Evolutionary conservation across 2,113 vertebrate genomes (phyloP), one percentile per base, ranked within the genome.

Genomic region (Corydoras sp.): DNA sequence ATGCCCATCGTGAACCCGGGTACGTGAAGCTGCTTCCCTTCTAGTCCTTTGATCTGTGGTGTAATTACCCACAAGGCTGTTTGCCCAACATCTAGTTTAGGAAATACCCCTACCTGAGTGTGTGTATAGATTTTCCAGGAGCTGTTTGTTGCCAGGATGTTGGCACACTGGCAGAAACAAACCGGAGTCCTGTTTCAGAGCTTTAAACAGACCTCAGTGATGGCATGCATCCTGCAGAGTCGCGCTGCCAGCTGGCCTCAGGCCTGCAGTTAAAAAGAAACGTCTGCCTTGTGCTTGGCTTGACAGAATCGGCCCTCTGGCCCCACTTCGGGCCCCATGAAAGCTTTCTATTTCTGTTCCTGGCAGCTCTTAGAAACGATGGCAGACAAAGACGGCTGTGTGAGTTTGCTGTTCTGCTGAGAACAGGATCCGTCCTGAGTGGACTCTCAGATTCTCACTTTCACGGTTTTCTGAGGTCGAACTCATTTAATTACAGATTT

Each of bases 1-100:
- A 91, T 94, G 4, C 90, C 93, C 0, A 85, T 93, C 75, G 89
- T 94, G 64, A 94, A 94, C 81, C 92, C 95, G 94, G 94, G 90
- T 83, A 60, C 77, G 80, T 66, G 3, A 15, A 62, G 6, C 31
- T 5, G 3, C 32, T 8, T 6, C 51, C 10, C 51, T 32, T 15
- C 29, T 30, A 24, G 65, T 18, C 12, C 8, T 35, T 31, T 15
- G 29, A 13, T 5, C 51, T 54, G 3, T 30, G 29, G 18, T 55
- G 11, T 30, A 29, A 51, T 13, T 63, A 49, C 18, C 14, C 43
- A 48, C 13, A 10, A 53, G 10, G 35, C 35, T 43, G 35, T 43
- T 43, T 43, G 35, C 35, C 35, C 35, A 43, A 43, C 35, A 43
- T 43, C 35, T 15, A 60, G 14, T 12, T 48, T 31, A 69, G 31